Evolutionary conservation across 2,888 invertebrate species (phyloP).

Genomic region (Chloroclystis v-ata): DNA sequence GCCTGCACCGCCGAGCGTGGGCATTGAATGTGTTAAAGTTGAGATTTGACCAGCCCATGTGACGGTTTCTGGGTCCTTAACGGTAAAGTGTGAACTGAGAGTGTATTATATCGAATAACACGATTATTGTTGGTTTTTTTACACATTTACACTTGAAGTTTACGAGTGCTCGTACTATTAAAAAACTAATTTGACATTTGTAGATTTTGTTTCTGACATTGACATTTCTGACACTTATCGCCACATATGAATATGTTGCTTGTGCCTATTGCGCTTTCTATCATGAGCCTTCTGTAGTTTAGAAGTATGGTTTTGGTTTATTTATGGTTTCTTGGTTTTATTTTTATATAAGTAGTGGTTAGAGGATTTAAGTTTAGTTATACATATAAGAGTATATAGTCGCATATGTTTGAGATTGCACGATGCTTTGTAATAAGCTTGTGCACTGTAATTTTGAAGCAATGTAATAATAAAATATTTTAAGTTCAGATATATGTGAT

Average conservation of each 20-base stretch:
- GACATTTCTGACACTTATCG: slow-evolving; percentile 18
- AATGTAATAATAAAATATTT: no score
- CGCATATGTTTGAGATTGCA: no score
- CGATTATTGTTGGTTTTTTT: not conserved
- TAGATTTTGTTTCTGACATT: slow-evolving; percentile 18
- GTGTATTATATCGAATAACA: not conserved
- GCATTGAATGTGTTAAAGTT: no score
- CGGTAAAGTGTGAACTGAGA: slow-evolving; percentile 12
- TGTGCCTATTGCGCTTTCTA: slow-evolving; percentile 39
- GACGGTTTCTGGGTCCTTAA: slow-evolving; percentile 2
- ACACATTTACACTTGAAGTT: slow-evolving; percentile 2
- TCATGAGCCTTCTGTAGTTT: slow-evolving; percentile 21
- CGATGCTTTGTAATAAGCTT: no score
- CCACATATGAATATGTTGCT: slow-evolving; percentile 29
- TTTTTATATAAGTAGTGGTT: not conserved
- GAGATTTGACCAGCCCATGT: slow-evolving; percentile 9
- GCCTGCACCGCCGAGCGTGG: no score
- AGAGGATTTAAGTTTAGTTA: slow-evolving; percentile 20
- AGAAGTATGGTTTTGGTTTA: slow-evolving; percentile 17
- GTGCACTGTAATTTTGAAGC: no score
- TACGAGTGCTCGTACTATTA: slow-evolving; percentile 7
- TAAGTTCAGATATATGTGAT: no score
- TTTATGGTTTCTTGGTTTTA: slow-evolving; percentile 12
- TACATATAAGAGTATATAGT: no score
- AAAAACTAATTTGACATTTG: slow-evolving; percentile 14